Evolutionary conservation across 2,888 invertebrate species (phyloP).

Genomic region (Plebejus anna): DNA sequence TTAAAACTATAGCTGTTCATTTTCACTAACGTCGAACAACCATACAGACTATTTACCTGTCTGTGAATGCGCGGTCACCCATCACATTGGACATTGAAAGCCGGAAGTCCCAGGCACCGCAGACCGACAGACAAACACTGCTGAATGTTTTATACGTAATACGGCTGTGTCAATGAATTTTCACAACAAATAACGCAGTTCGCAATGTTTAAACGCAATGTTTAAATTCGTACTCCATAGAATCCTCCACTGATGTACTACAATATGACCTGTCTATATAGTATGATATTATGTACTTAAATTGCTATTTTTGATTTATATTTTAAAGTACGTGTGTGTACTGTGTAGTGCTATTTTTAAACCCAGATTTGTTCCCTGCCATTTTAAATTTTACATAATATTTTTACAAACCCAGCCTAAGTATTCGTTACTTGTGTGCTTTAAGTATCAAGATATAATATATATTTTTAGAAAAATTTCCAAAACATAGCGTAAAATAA

Average conservation of each 20-base stretch:
- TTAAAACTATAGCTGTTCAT: background rate
- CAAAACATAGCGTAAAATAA: background rate
- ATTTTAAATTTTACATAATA: too few relatives aligned
- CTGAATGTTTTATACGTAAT: background rate
- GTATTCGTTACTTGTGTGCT: too few relatives aligned
- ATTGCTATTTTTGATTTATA: too few relatives aligned
- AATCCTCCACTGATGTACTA: too few relatives aligned
- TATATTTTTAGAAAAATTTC: too few relatives aligned
- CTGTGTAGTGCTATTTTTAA: too few relatives aligned
- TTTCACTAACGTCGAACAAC: background rate
- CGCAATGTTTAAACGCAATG: background rate
- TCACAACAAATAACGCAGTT: background rate
- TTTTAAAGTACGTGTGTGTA: too few relatives aligned
- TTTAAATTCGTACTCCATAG: background rate
- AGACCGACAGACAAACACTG: slow-evolving; percentile 1
- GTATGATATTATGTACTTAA: too few relatives aligned
- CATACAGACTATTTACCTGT: background rate
- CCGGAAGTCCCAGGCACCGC: slow-evolving; percentile 13
- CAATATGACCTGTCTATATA: too few relatives aligned
- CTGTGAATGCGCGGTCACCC: slow-evolving; percentile 12
- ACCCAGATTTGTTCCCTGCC: too few relatives aligned
- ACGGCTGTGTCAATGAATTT: background rate
- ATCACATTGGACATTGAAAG: background rate
- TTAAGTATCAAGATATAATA: too few relatives aligned
- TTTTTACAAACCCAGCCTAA: too few relatives aligned